Evolutionary conservation across 2,797 vertebrate species (phyloP).

Genomic region (Hoplostethus mediterraneus): DNA sequence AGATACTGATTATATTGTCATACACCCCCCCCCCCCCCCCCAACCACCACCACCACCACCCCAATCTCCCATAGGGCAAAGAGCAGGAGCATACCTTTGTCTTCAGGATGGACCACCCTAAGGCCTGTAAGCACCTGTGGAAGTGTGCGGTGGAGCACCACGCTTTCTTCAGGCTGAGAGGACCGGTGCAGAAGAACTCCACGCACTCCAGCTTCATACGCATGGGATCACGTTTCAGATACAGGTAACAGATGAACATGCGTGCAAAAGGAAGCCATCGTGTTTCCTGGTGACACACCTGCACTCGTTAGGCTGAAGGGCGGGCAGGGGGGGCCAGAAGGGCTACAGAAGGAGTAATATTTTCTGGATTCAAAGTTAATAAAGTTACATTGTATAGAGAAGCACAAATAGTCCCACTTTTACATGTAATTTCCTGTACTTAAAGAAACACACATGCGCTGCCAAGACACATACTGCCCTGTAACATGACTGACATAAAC

Average conservation of each 20-base stretch:
- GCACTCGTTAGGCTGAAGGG: too few relatives aligned
- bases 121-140: constrained; percentile 99
- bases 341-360: neutral
- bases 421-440: constrained; percentile 13
- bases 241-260: constrained; percentile 86
- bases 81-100: constrained; percentile 99
- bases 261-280: too few relatives aligned
- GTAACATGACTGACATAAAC: too few relatives aligned
- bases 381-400: neutral
- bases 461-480: too few relatives aligned
- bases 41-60: neutral
- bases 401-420: constrained; percentile 28
- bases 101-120: constrained; percentile 97
- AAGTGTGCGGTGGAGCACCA: constrained; percentile 99
- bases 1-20: neutral
- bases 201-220: constrained; percentile 92
- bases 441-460: constrained; percentile 19
- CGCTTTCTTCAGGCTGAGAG: constrained; percentile 96
- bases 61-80: constrained; percentile 86
- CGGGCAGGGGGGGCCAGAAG: neutral
- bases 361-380: too few relatives aligned
- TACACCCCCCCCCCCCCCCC: neutral
- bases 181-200: constrained; percentile 93
- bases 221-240: constrained; percentile 97
- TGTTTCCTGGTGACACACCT: too few relatives aligned